These are phyloP conservation scores for Oligia fasciuncula DNA, from an alignment of 2,888 invertebrate genomes.

Conservation along the genomic window DNA sequence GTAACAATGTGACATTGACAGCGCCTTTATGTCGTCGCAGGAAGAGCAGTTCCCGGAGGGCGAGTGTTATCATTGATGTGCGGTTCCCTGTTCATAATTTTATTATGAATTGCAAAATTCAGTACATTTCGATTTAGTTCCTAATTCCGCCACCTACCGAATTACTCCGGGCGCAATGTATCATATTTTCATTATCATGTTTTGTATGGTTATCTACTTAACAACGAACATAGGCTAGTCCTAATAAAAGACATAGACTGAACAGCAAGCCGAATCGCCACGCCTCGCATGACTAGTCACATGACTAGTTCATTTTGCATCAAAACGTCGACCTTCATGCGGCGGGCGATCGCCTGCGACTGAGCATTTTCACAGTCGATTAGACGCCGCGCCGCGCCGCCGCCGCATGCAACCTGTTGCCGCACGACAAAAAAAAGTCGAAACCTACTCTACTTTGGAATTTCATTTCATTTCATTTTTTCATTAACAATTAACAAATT, in stretches of 20 bases:
- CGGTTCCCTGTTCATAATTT: not conserved
- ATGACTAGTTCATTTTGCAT: too few species aligned
- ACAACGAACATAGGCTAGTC: not conserved
- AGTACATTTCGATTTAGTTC: slow-evolving; percentile 21
- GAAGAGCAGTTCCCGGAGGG: not conserved
- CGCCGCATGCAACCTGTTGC: too few species aligned
- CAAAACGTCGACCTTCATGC: too few species aligned
- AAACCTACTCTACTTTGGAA: too few species aligned
- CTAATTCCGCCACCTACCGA: slow-evolving; percentile 1
- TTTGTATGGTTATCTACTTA: not conserved
- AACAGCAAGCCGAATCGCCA: too few species aligned
- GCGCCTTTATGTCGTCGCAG: not conserved
- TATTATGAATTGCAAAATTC: not conserved
- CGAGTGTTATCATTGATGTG: not conserved
- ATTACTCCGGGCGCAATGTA: not conserved
- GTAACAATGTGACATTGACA: not conserved
- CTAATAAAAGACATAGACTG: not conserved
- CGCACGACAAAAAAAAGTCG: too few species aligned
- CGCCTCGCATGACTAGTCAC: too few species aligned
- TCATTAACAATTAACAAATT: too few species aligned
- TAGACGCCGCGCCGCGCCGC: too few species aligned
- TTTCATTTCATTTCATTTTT: too few species aligned
- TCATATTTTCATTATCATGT: not conserved
- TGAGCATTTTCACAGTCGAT: too few species aligned
- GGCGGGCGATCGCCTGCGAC: too few species aligned